Conservation (phyloP, 2,797 vertebrate species). For the Cephalopachus bancanus region DNA sequence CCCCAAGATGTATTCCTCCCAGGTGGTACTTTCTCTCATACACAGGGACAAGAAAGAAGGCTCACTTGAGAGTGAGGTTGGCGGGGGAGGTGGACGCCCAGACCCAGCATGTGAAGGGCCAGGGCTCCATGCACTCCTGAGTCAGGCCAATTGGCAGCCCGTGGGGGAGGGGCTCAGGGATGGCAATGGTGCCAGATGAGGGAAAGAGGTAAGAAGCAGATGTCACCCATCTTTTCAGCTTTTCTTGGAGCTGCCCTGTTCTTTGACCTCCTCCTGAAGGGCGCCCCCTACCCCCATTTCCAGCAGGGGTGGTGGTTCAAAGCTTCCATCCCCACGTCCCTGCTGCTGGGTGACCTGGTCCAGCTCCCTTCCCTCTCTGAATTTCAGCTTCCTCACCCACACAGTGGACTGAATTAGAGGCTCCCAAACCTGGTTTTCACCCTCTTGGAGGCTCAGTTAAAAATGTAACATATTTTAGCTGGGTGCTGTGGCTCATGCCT, state of each 20-base stretch:
- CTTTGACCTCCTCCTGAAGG: neutral
- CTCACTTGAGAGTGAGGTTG: neutral
- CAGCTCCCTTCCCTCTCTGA: neutral
- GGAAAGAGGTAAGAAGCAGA: neutral
- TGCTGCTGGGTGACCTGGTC: neutral
- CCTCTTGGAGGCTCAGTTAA: constrained; percentile 5
- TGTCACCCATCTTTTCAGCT: neutral
- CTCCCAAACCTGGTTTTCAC: neutral
- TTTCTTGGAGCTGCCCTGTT: neutral
- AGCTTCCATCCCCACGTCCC: neutral
- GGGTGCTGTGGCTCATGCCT: too few species aligned
- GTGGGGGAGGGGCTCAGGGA: neutral
- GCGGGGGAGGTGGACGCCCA: neutral
- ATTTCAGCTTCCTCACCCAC: neutral
- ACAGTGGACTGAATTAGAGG: neutral
- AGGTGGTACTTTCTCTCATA: neutral
- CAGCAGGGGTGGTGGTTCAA: neutral
- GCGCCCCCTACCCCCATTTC: neutral
- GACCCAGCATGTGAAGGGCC: neutral
- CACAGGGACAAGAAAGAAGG: neutral
- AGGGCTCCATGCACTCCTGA: accelerated
- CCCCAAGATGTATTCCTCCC: neutral
- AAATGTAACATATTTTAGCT: neutral
- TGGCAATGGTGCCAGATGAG: neutral
- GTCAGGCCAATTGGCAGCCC: neutral